Conservation (phyloP, 1,140 invertebrate species). For the Brachionus rubens region DNA sequence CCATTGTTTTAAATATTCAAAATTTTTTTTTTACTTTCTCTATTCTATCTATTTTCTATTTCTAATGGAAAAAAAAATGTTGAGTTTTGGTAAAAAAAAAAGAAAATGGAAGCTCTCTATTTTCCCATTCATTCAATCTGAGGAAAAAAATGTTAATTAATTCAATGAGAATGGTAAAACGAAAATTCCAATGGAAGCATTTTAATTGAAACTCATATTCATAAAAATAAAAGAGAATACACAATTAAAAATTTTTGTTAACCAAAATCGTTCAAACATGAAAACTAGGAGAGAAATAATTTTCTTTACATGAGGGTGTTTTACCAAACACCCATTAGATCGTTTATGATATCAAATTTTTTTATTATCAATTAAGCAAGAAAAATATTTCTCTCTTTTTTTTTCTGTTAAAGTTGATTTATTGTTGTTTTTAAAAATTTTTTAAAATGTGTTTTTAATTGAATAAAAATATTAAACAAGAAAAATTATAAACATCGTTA, state of each 20-base stretch:
- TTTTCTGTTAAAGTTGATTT: no score
- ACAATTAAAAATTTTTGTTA: slow-evolving; percentile 8
- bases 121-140: neutral
- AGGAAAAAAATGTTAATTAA: slow-evolving; percentile 25
- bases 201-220: slow-evolving; percentile 20
- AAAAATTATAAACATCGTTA: no score
- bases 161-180: neutral
- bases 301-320: no score
- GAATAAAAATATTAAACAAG: no score
- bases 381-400: no score
- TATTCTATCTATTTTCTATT: slow-evolving; percentile 12
- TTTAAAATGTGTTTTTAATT: no score
- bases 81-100: slow-evolving; percentile 34
- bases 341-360: no score
- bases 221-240: slow-evolving; percentile 13
- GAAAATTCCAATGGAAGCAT: neutral
- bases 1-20: slow-evolving; percentile 34
- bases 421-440: no score
- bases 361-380: no score
- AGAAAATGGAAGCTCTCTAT: neutral
- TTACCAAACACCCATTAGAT: neutral
- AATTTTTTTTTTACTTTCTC: slow-evolving; percentile 12
- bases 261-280: slow-evolving; percentile 34
- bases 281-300: neutral
- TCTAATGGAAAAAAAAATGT: neutral